Conservation (phyloP, 2,113 vertebrate species). For the Heterochromis multidens region DNA sequence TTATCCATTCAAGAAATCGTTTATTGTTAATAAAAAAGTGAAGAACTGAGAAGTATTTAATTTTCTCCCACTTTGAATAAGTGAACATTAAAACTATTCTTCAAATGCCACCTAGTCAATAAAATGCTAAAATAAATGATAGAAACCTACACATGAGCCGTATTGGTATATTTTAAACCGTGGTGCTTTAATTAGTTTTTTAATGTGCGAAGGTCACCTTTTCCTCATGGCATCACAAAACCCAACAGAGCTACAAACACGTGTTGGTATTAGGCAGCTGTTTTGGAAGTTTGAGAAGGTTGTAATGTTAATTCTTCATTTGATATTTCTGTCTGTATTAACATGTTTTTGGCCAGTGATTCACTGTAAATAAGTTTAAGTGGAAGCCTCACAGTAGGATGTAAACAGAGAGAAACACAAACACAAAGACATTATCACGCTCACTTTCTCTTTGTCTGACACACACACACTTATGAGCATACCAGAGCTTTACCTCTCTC, state of each 20-base stretch:
- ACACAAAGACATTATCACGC: not conserved
- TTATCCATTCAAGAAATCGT: not conserved
- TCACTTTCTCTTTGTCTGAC: conserved; percentile 31
- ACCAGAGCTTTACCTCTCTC: conserved; percentile 7
- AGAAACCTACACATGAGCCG: not conserved
- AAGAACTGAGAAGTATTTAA: not conserved
- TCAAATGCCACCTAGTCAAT: not conserved
- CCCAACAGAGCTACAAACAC: no score
- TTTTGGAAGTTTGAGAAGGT: no score
- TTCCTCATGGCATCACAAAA: no score
- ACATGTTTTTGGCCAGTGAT: not conserved
- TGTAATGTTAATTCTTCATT: no score
- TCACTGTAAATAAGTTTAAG: not conserved
- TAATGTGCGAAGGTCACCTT: no score
- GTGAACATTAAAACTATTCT: not conserved
- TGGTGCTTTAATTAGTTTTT: no score
- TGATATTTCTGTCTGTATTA: no score
- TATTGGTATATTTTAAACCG: no score
- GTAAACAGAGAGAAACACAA: not conserved
- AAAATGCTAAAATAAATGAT: rapidly evolving
- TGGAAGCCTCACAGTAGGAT: not conserved
- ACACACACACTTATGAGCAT: conserved; percentile 6
- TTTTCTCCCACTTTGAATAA: not conserved
- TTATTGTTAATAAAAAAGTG: not conserved
- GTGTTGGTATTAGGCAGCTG: no score